phyloP scores from a whole-genome alignment of 2,797 vertebrate species.

The Catamblyrhynchus diadema region DNA sequence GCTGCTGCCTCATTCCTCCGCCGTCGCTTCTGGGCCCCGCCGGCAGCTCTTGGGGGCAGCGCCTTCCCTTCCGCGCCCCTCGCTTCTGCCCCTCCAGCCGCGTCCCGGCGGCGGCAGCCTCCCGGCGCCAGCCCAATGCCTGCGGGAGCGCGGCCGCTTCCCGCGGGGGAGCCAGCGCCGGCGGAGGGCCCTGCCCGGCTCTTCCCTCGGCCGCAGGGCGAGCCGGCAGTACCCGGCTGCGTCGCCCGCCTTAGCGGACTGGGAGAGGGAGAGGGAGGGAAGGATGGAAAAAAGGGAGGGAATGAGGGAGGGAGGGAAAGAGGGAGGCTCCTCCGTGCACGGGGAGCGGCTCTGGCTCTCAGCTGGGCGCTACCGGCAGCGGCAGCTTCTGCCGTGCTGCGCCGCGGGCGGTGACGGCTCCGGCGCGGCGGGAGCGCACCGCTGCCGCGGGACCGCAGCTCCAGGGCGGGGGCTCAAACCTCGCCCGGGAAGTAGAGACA shows the following conservation, averaged over 20 bases:
- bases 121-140: background rate
- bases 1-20: background rate
- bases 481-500: background rate
- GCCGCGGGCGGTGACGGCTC: conserved; percentile 15
- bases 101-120: background rate
- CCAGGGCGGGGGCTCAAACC: background rate
- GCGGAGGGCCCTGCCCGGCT: background rate
- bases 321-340: background rate
- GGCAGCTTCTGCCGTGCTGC: conserved; percentile 12
- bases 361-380: conserved; percentile 59
- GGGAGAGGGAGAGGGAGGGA: background rate
- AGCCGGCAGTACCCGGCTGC: background rate
- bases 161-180: background rate
- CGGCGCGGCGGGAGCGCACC: background rate
- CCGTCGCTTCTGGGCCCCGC: background rate
- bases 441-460: background rate
- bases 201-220: background rate
- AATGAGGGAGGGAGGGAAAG: background rate
- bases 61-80: background rate
- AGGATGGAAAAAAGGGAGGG: background rate
- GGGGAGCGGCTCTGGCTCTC: conserved; percentile 52
- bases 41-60: background rate
- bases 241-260: background rate
- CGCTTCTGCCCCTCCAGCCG: background rate
- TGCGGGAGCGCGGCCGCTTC: background rate